These are phyloP conservation scores for Phaenicophaeus curvirostris DNA, from an alignment of 2,797 vertebrate genomes.

Conservation along the genomic window DNA sequence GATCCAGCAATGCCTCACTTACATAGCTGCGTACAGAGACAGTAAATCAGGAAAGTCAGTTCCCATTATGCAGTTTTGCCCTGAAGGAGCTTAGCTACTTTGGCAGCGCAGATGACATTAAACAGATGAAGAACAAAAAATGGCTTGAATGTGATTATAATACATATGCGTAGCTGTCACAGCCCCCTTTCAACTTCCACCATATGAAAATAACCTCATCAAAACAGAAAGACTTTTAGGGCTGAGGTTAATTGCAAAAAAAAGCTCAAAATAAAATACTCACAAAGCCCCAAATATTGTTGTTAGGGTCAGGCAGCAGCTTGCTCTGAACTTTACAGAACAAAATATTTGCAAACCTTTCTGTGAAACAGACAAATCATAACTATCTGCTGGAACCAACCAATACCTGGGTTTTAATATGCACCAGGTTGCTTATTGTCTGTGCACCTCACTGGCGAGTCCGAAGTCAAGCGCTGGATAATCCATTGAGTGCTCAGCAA, in stretches of 20 bases:
- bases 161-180: not conserved
- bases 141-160: constrained; percentile 41
- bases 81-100: constrained; percentile 55
- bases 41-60: constrained; percentile 33
- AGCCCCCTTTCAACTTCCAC: constrained; percentile 25
- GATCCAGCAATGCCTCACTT: not conserved
- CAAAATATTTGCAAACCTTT: not conserved
- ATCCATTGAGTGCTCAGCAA: not conserved
- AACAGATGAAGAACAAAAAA: constrained; percentile 66
- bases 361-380: not conserved
- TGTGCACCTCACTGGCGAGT: not conserved
- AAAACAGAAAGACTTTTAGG: constrained; percentile 42
- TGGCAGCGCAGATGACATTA: constrained; percentile 60
- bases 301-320: not conserved
- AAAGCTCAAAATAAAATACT: constrained; percentile 23
- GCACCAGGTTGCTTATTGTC: not conserved
- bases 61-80: constrained; percentile 30
- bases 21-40: not conserved
- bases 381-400: not conserved
- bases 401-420: not conserved
- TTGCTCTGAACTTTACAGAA: not conserved
- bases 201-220: constrained; percentile 59
- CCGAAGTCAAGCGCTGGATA: not conserved
- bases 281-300: not conserved
- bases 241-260: constrained; percentile 45